These are phyloP conservation scores for Enteromius mattozi DNA, from an alignment of 2,797 vertebrate genomes.

Conservation along the genomic window DNA sequence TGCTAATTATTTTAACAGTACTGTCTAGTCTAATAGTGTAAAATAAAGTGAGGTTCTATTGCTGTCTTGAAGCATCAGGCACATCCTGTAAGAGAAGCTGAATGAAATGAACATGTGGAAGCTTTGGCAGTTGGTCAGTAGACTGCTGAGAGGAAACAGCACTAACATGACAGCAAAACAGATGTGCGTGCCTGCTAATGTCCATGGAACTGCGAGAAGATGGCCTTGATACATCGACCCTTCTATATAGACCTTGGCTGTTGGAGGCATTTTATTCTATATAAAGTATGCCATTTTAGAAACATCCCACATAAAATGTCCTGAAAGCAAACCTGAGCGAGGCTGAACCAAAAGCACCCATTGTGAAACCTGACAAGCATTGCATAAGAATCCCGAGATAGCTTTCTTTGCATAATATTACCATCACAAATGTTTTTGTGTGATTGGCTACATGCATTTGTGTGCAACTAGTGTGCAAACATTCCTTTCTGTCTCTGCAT, in stretches of 20 bases:
- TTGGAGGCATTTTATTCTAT: background rate
- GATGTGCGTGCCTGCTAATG: slow-evolving; percentile 21
- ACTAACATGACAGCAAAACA: slow-evolving; percentile 29
- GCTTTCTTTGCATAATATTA: slow-evolving; percentile 49
- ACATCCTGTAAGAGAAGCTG: slow-evolving; percentile 32
- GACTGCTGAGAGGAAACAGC: slow-evolving; percentile 17
- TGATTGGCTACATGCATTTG: slow-evolving; percentile 53
- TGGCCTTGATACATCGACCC: background rate
- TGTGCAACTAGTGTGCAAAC: slow-evolving; percentile 68
- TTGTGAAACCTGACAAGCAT: slow-evolving; percentile 68
- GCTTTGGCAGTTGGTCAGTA: slow-evolving; percentile 1
- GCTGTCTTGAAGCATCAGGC: slow-evolving; percentile 19
- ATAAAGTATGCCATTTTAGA: background rate
- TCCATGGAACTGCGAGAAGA: background rate
- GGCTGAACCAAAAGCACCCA: slow-evolving; percentile 64
- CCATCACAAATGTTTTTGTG: slow-evolving; percentile 50
- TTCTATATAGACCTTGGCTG: slow-evolving; percentile 1
- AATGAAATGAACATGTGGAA: slow-evolving; percentile 24
- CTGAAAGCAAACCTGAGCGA: slow-evolving; percentile 59
- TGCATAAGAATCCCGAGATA: slow-evolving; percentile 72
- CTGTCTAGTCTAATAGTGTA: background rate
- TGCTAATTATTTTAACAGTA: background rate
- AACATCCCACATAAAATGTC: background rate
- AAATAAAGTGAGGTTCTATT: background rate
- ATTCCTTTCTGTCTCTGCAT: slow-evolving; percentile 79